Evolutionary conservation across 2,888 invertebrate species (phyloP).

Genomic region (Alviniconcha strummeri): DNA sequence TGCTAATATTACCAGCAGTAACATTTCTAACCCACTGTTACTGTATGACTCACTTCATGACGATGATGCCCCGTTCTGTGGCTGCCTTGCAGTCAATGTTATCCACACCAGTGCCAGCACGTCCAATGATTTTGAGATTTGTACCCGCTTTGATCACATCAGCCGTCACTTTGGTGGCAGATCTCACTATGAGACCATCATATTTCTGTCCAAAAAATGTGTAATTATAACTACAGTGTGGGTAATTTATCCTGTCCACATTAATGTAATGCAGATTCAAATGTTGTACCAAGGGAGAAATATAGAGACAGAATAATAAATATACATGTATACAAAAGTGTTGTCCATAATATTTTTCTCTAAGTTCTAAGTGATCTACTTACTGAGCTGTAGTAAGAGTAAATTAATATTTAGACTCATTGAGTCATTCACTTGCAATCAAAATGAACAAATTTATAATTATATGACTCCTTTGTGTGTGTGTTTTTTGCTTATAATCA

Average conservation of each 20-base stretch:
- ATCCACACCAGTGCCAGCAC: conserved; percentile 99
- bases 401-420: too few species aligned
- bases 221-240: not conserved
- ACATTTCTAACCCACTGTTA: too few species aligned
- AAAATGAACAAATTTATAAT: not conserved
- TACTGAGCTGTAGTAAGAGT: too few species aligned
- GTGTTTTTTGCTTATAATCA: not conserved
- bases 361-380: too few species aligned
- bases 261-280: too few species aligned
- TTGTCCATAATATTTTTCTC: too few species aligned
- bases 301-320: too few species aligned
- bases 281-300: too few species aligned
- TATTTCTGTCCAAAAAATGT: conserved; percentile 81
- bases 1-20: too few species aligned
- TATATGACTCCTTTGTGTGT: not conserved
- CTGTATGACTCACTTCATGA: conserved; percentile 87
- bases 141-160: conserved; percentile 85
- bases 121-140: conserved; percentile 89
- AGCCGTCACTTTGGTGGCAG: conserved; percentile 94
- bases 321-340: too few species aligned
- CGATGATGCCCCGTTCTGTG: conserved; percentile 87
- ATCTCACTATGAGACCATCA: conserved; percentile 93
- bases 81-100: conserved; percentile 95
- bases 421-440: too few species aligned
- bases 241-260: too few species aligned